Evolutionary conservation across 2,113 vertebrate genomes (phyloP).

Genomic region (Sebastes fasciatus): DNA sequence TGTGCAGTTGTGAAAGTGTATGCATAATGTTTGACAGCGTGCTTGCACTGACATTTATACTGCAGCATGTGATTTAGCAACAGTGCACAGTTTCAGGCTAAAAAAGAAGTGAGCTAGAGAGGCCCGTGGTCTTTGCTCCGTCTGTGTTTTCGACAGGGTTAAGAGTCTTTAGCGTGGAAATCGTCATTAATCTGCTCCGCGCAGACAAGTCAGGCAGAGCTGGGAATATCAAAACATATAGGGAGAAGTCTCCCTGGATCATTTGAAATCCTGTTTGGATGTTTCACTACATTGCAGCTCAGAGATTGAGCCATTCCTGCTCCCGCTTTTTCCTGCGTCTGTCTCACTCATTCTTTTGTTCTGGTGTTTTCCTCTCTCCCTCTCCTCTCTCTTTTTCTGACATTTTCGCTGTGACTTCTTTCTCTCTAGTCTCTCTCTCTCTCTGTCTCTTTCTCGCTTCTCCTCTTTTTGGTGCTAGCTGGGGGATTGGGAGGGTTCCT

Average conservation of each 20-base stretch:
- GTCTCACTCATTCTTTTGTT: conserved; percentile 72
- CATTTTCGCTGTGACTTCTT: conserved; percentile 48
- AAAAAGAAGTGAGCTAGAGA: conserved; percentile 24
- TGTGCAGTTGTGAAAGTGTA: conserved; percentile 7
- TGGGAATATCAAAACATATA: conserved; percentile 63
- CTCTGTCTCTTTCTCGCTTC: conserved; percentile 33
- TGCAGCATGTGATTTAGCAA: conserved; percentile 35
- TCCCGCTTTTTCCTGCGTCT: conserved; percentile 36
- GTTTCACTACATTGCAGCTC: conserved; percentile 68
- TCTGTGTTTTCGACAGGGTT: conserved; percentile 54
- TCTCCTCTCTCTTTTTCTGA: conserved; percentile 45
- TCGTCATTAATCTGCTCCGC: conserved; percentile 74
- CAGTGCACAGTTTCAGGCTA: conserved; percentile 17
- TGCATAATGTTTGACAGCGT: conserved; percentile 33
- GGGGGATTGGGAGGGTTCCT: conserved; percentile 79
- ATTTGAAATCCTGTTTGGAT: conserved; percentile 76
- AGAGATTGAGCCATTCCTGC: conserved; percentile 50
- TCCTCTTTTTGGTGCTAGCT: conserved; percentile 70
- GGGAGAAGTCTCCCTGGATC: conserved; percentile 66
- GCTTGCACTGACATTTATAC: conserved; percentile 34
- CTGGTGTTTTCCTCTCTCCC: conserved; percentile 52
- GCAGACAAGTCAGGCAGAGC: conserved; percentile 54
- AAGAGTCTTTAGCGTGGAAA: conserved; percentile 76
- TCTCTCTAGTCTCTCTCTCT: conserved; percentile 59
- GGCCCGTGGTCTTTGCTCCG: conserved; percentile 30